A percentile compares a stretch with the other conserved stretches of the same genome.
Evolutionary conservation across 2,113 vertebrate genomes (phyloP).

Genomic region (Chaenogobius annularis): DNA sequence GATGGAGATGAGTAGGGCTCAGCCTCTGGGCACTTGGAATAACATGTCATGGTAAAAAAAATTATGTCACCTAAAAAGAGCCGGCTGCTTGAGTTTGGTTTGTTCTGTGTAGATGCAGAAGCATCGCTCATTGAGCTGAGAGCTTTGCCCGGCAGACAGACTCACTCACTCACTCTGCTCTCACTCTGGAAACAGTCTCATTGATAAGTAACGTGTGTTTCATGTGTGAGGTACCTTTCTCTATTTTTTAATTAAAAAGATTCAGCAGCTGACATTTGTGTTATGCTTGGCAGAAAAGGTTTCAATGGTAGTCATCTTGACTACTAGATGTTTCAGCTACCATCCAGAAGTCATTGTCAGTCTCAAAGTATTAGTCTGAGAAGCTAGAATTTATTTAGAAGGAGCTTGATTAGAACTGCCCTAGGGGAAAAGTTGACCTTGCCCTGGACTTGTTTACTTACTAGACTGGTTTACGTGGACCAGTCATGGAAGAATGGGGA

Average conservation of each 20-base stretch:
- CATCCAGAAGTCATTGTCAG: background rate
- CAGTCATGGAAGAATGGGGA: background rate
- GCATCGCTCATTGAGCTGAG: slow-evolving; percentile 30
- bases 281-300: background rate
- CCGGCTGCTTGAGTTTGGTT: slow-evolving; percentile 38
- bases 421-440: background rate
- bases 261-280: background rate
- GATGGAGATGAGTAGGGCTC: slow-evolving; percentile 31
- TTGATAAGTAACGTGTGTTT: slow-evolving; percentile 35
- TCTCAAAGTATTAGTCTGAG: background rate
- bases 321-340: background rate
- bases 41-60: slow-evolving; percentile 56
- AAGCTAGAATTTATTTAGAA: background rate
- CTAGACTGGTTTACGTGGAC: background rate
- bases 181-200: slow-evolving; percentile 37
- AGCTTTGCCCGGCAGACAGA: slow-evolving; percentile 27
- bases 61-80: slow-evolving; percentile 43
- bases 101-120: slow-evolving; percentile 40
- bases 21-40: slow-evolving; percentile 51
- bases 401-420: background rate
- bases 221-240: slow-evolving; percentile 7
- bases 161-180: slow-evolving; percentile 14
- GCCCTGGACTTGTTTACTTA: background rate
- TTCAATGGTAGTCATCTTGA: background rate
- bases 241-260: background rate